phyloP scores from a whole-genome alignment of 2,797 vertebrate genomes.

The Rachycentron canadum region DNA sequence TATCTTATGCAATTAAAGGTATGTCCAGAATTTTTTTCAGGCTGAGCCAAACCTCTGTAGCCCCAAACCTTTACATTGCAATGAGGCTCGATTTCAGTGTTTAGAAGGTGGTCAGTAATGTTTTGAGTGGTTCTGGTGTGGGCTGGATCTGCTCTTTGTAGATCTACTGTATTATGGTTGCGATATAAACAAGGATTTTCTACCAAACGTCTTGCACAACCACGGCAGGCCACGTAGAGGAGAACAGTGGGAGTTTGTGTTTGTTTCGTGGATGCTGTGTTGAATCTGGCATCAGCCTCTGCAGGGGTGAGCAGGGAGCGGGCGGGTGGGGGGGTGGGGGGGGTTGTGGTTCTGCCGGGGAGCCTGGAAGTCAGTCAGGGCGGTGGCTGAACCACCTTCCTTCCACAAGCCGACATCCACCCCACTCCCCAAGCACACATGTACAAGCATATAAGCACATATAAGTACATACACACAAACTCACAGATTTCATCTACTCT shows the following conservation, averaged over 20 bases:
- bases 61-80: constrained; percentile 71
- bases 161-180: constrained; percentile 75
- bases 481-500: constrained; percentile 22
- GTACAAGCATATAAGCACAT: constrained; percentile 24
- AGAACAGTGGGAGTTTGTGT: constrained; percentile 81
- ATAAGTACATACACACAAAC: constrained; percentile 2
- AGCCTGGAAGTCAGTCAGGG: constrained; percentile 88
- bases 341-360: constrained; percentile 82
- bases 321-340: constrained; percentile 16
- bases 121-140: constrained; percentile 80
- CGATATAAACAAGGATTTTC: constrained; percentile 82
- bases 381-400: constrained; percentile 83
- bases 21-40: constrained; percentile 44
- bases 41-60: constrained; percentile 58
- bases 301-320: constrained; percentile 61
- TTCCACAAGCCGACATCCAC: constrained; percentile 73
- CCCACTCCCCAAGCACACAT: constrained; percentile 66
- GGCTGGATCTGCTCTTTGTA: constrained; percentile 78
- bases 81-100: constrained; percentile 76
- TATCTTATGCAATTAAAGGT: constrained; percentile 29
- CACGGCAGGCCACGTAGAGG: constrained; percentile 74
- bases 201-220: constrained; percentile 77
- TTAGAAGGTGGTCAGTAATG: constrained; percentile 81
- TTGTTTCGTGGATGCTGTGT: constrained; percentile 81
- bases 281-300: constrained; percentile 76